Conservation (phyloP, 2,888 invertebrate species). For the Aphodius granarius region DNA sequence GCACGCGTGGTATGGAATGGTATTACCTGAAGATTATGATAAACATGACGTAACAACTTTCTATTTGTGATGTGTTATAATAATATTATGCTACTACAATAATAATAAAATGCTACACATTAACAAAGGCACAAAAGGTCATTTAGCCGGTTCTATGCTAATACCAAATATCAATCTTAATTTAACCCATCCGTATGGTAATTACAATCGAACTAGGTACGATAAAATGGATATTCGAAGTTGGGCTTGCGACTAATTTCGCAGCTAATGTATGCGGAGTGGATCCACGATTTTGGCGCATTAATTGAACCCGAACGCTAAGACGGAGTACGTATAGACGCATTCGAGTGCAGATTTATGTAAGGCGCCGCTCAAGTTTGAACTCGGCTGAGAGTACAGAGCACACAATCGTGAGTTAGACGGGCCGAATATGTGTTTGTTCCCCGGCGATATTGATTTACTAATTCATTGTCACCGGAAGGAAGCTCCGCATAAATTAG, state of each 20-base stretch:
- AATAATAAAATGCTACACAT: background rate
- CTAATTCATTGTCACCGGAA: constrained; percentile 7
- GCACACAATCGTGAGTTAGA: background rate
- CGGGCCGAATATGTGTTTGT: background rate
- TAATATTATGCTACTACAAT: background rate
- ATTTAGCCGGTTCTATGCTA: background rate
- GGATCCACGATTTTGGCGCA: background rate
- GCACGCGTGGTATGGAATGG: background rate
- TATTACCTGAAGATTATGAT: background rate
- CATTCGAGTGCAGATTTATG: background rate
- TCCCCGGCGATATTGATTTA: constrained; percentile 9
- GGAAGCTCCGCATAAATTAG: constrained; percentile 1
- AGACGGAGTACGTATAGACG: background rate
- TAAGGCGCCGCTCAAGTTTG: background rate
- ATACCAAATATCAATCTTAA: background rate
- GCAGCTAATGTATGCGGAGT: background rate
- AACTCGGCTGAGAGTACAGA: background rate
- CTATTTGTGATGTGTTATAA: background rate
- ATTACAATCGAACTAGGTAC: background rate
- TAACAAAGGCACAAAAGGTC: background rate
- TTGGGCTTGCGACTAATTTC: background rate
- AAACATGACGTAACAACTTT: background rate
- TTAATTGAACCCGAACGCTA: background rate
- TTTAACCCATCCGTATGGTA: background rate
- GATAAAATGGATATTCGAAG: background rate